Base-by-base conservation (phyloP, 2,888 invertebrate genomes). In the Watsonalla cultraria region DNA sequence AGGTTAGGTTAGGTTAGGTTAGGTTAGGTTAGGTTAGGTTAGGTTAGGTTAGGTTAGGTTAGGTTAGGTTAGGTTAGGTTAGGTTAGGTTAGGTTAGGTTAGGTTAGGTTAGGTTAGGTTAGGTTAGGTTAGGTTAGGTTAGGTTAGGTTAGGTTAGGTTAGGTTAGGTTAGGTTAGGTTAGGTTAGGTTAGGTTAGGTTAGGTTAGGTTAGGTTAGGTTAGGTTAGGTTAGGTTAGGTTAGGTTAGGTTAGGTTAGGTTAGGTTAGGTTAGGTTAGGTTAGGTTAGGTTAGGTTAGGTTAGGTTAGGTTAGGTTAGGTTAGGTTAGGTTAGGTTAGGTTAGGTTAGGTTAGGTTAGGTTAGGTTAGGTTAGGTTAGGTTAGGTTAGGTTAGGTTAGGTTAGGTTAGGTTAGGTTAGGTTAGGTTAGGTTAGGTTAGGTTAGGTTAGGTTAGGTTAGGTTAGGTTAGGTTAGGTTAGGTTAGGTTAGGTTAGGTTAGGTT, bases 221-320 rank as follows among this genome's bases (percentile, higher is more conserved):
- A 56, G 59, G 59, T 57, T 59, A 60, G 35, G 65, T 60, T 66
- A 59, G 65, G 67, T 66, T 65, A 64, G 67, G 62, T 70, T 66
- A 58, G 68, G 67, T 64, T 59, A 57, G 60, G 60, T 62, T 55
- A 61, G 62, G 60, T 61, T 57, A 57, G 59, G 55, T 56, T 56
- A 55, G 60, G 58, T 60, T 54, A 53, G 58, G 60, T 55, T 58
- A 54, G 61, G 61, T 55, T 55, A 58, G 58, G 58, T 54, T 54
- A 55, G 55, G 54, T 55, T 54, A 54, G 62, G 54, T 55, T 51
- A 56, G 64, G 61, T 65, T 58, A 55, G 56, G 54, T 52, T 54
- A 54, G 56, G 54, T 53, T 51, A 53, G 58, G 55, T 51, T 51
- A 55, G 58, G 55, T 55, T 53, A 55, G 58, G 55, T 55, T 52